Percentiles rank a stretch among this genome's conserved stretches.
These are phyloP conservation scores for Cochlearius cochlearius DNA, from an alignment of 2,113 vertebrate species.

Conservation along the genomic window DNA sequence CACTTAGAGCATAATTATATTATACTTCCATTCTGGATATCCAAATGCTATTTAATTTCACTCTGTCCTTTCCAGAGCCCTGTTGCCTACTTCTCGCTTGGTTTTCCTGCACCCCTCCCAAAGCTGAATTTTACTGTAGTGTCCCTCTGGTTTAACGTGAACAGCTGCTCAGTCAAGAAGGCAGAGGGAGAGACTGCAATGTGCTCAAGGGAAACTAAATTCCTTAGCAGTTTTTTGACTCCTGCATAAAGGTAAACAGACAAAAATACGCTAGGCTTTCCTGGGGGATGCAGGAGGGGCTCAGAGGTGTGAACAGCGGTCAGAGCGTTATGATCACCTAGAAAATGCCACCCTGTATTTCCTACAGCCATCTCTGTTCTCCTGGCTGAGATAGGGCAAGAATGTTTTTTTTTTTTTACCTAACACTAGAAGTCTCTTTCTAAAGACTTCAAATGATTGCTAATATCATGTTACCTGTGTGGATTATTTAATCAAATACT, in stretches of 20 bases:
- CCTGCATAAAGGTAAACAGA: neutral
- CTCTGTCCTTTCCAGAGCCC: neutral
- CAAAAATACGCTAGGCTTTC: neutral
- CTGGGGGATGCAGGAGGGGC: neutral
- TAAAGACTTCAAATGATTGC: neutral
- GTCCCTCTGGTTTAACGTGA: neutral
- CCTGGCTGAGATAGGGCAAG: neutral
- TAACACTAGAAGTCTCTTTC: neutral
- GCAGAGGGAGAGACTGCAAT: neutral
- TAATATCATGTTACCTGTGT: neutral
- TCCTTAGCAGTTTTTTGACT: neutral
- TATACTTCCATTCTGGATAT: neutral
- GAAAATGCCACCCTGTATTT: neutral
- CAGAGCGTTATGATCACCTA: neutral
- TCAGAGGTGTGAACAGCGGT: neutral
- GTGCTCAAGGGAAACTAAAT: neutral
- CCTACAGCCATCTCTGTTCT: neutral
- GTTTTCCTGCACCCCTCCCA: neutral
- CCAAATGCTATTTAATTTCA: neutral
- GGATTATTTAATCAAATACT: neutral
- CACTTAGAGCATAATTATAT: neutral
- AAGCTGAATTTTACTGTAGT: neutral
- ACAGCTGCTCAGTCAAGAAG: neutral
- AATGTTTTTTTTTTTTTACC: neutral
- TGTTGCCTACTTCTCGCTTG: neutral